phyloP scores from a whole-genome alignment of 2,113 vertebrate genomes.

The Fregetta grallaria region DNA sequence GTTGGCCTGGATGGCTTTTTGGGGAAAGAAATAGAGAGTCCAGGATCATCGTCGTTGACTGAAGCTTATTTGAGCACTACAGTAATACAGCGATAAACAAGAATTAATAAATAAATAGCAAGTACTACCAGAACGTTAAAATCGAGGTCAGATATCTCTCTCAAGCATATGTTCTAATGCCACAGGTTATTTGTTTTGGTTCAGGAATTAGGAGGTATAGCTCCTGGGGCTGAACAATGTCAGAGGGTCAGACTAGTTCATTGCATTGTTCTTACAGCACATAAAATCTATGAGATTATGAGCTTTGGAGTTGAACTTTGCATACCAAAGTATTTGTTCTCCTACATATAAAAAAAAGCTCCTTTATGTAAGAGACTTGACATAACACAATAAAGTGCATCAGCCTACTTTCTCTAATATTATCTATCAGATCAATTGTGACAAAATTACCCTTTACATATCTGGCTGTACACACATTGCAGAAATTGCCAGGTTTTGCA shows the following conservation, averaged over 20 bases:
- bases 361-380: not conserved
- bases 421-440: not conserved
- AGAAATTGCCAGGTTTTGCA: conserved; percentile 21
- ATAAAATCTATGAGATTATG: not conserved
- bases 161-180: not conserved
- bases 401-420: not conserved
- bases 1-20: not conserved
- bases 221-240: not conserved
- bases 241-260: not conserved
- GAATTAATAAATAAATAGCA: not conserved
- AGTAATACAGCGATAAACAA: not conserved
- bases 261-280: not conserved
- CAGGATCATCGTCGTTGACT: not conserved
- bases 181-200: not conserved
- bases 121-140: not conserved
- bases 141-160: not conserved
- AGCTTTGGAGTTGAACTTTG: not conserved
- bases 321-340: not conserved
- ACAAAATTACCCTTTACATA: conserved; percentile 51
- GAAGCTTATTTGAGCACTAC: not conserved
- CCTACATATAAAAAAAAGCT: not conserved
- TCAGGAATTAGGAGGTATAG: not conserved
- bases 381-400: not conserved
- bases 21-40: not conserved
- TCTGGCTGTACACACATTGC: not conserved